These are phyloP conservation scores for Brachystomella parvula DNA, from an alignment of 1,140 invertebrate genomes.

Conservation along the genomic window DNA sequence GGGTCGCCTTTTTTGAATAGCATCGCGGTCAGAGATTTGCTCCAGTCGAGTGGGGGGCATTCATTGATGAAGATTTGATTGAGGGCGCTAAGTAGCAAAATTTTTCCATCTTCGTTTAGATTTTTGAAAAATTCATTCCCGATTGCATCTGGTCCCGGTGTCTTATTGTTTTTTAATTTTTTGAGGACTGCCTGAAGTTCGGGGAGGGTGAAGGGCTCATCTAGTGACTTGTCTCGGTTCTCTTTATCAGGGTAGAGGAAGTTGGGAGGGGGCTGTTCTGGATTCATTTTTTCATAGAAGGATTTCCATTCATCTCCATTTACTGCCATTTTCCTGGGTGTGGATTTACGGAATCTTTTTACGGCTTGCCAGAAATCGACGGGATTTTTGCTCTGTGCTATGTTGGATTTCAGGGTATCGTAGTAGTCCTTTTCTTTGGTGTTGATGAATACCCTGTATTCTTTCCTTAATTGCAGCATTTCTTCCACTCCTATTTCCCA, in stretches of 20 bases:
- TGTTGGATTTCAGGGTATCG: background rate
- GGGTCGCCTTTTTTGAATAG: constrained; percentile 34
- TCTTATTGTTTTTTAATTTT: constrained; percentile 32
- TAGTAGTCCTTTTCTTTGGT: background rate
- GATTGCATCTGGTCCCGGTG: constrained; percentile 40
- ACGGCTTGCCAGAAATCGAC: background rate
- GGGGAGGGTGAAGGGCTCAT: background rate
- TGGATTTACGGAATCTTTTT: background rate
- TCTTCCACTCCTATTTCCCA: background rate
- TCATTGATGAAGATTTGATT: constrained; percentile 9
- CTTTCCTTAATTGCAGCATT: background rate
- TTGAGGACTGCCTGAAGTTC: constrained; percentile 5
- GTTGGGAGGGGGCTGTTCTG: background rate
- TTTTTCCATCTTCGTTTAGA: constrained; percentile 21
- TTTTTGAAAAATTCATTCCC: constrained; percentile 41
- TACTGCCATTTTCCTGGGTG: background rate
- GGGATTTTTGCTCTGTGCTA: background rate
- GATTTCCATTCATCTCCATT: background rate
- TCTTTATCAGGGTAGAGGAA: background rate
- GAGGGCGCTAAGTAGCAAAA: background rate
- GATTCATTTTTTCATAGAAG: background rate
- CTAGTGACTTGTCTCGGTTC: background rate
- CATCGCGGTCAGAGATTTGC: constrained; percentile 3
- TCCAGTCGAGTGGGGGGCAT: constrained; percentile 15
- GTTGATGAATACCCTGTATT: background rate